These are phyloP conservation scores for Bembecia ichneumoniformis DNA, from an alignment of 2,888 invertebrate genomes.

Conservation along the genomic window DNA sequence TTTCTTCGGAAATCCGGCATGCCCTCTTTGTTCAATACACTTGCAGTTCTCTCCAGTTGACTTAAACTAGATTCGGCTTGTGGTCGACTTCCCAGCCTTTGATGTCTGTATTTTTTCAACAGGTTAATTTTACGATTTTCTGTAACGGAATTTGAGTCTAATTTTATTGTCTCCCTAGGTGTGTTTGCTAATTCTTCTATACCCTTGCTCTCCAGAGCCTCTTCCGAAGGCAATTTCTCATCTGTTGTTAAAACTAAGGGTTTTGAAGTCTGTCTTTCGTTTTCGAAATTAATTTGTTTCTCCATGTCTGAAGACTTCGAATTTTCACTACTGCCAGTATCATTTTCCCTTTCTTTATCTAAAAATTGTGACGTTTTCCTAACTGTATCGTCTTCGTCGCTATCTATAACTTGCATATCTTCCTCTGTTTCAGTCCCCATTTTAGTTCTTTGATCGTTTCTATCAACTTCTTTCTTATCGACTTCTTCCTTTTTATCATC, in stretches of 20 bases:
- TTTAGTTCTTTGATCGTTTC: slow-evolving; percentile 28
- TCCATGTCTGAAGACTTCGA: slow-evolving; percentile 14
- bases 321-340: slow-evolving; percentile 10
- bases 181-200: slow-evolving; percentile 25
- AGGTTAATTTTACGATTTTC: slow-evolving; percentile 54
- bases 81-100: slow-evolving; percentile 41
- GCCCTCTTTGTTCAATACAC: slow-evolving; percentile 53
- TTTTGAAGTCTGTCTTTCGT: slow-evolving; percentile 7
- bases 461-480: slow-evolving; percentile 33
- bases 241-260: slow-evolving; percentile 55
- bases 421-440: slow-evolving; percentile 43
- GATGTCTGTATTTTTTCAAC: slow-evolving; percentile 65
- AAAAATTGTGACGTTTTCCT: slow-evolving; percentile 14
- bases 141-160: slow-evolving; percentile 11
- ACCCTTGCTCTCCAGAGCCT: slow-evolving; percentile 41
- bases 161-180: slow-evolving; percentile 12
- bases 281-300: slow-evolving; percentile 13
- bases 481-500: slow-evolving; percentile 38
- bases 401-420: slow-evolving; percentile 58
- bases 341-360: slow-evolving; percentile 5
- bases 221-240: slow-evolving; percentile 56
- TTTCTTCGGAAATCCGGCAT: slow-evolving; percentile 63
- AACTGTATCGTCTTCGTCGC: slow-evolving; percentile 44
- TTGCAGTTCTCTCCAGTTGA: slow-evolving; percentile 57
- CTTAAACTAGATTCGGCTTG: slow-evolving; percentile 57